Percentiles rank a stretch among this genome's conserved stretches.
These are phyloP conservation scores for Mya arenaria DNA, from an alignment of 1,140 invertebrate genomes.

Conservation along the genomic window DNA sequence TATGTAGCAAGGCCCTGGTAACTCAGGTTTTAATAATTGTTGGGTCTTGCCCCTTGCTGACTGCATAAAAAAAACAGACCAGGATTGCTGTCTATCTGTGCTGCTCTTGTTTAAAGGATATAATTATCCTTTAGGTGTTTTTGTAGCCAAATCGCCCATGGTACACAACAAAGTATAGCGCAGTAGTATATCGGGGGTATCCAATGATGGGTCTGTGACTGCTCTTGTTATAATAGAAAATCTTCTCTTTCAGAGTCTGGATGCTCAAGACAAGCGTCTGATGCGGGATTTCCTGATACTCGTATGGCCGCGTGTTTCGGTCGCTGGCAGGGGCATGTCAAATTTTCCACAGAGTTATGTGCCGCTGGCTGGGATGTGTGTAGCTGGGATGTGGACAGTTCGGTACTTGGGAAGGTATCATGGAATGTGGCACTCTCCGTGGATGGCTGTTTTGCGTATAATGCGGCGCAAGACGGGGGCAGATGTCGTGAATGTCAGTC, in stretches of 20 bases:
- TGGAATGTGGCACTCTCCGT: constrained; percentile 75
- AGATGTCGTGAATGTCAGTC: constrained; percentile 72
- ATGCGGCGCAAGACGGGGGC: constrained; percentile 78
- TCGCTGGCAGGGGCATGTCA: constrained; percentile 75
- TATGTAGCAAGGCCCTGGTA: no score
- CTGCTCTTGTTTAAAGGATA: no score
- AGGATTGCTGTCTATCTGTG: no score
- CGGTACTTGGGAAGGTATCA: constrained; percentile 67
- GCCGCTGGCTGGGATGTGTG: constrained; percentile 77
- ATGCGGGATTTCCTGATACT: constrained; percentile 63
- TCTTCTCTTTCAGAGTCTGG: constrained; percentile 68
- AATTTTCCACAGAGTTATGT: constrained; percentile 71
- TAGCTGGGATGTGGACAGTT: constrained; percentile 66
- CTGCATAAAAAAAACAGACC: no score
- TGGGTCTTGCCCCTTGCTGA: no score
- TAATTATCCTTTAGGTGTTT: no score
- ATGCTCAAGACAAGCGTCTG: constrained; percentile 57
- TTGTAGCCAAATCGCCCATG: no score
- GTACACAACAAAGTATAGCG: no score
- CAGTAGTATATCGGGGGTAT: no score
- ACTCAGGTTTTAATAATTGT: no score
- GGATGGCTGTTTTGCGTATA: constrained; percentile 76
- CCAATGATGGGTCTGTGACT: no score
- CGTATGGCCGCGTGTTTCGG: constrained; percentile 72
- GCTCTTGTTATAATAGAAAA: no score